phyloP scores from a whole-genome alignment of 2,113 vertebrate species.

The Mus spicilegus region DNA sequence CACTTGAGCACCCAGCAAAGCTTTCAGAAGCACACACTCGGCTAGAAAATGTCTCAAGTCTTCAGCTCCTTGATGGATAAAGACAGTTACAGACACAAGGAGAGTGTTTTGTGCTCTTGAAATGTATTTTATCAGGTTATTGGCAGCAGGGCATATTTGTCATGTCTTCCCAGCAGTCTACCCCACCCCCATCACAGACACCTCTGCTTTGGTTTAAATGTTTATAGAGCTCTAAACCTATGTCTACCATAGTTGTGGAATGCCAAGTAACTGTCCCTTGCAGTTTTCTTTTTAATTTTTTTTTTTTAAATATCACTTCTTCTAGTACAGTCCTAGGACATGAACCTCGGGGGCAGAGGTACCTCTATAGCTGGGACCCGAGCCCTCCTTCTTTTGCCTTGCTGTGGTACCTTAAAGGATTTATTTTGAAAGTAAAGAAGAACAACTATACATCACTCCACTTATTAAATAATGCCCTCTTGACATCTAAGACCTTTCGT shows the following conservation, averaged over 20 bases:
- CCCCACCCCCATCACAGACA: fast-evolving
- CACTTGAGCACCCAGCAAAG: neutral
- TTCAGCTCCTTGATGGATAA: neutral
- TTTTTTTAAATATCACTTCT: neutral
- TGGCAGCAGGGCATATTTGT: neutral
- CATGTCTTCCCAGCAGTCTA: neutral
- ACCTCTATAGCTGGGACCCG: neutral
- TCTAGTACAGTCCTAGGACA: neutral
- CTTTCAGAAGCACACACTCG: neutral
- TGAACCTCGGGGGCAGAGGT: neutral
- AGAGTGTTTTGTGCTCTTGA: neutral
- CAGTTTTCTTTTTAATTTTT: neutral
- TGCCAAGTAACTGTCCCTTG: neutral
- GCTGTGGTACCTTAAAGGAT: neutral
- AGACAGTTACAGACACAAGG: neutral
- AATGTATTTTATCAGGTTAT: neutral
- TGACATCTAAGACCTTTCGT: neutral
- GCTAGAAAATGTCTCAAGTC: neutral
- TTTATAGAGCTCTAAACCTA: neutral
- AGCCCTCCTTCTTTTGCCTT: neutral
- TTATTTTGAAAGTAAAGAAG: neutral
- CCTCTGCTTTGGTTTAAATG: neutral
- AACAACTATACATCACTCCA: neutral
- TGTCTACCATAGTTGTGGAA: neutral
- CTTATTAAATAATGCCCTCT: neutral